phyloP scores from a whole-genome alignment of 2,888 invertebrate species.

The Hedychridium roseum region DNA sequence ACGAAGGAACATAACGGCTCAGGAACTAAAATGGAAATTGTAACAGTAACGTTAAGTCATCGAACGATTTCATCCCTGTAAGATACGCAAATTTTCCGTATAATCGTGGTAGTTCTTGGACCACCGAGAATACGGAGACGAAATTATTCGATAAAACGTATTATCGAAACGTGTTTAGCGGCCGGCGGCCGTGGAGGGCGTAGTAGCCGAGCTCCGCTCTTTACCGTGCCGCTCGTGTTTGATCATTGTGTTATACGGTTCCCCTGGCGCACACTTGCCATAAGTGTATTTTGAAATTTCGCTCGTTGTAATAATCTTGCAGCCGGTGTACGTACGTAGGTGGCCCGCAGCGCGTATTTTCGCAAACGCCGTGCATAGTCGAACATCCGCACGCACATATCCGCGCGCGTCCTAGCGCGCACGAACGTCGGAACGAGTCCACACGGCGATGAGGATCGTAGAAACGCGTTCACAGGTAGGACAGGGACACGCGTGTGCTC shows the following conservation, averaged over 20 bases:
- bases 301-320: constrained; percentile 54
- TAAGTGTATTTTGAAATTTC: constrained; percentile 59
- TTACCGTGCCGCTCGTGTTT: constrained; percentile 42
- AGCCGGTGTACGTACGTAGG: constrained; percentile 15
- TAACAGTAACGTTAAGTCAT: no score
- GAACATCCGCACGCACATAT: constrained; percentile 18
- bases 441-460: background rate
- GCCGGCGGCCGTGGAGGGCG: constrained; percentile 29
- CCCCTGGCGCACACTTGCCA: constrained; percentile 52
- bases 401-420: constrained; percentile 11
- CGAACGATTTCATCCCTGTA: no score
- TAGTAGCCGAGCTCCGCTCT: constrained; percentile 17
- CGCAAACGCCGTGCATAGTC: constrained; percentile 35
- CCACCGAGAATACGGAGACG: no score
- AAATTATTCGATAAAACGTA: no score
- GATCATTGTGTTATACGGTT: constrained; percentile 57
- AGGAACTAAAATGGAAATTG: no score
- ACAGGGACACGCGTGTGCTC: no score
- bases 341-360: constrained; percentile 31
- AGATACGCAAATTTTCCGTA: no score
- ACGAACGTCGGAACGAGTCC: constrained; percentile 19
- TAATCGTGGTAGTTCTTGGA: no score
- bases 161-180: constrained; percentile 19
- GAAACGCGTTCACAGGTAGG: no score
- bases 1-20: background rate